These are phyloP conservation scores for Hyphantria cunea DNA, from an alignment of 1,140 invertebrate species.

Conservation along the genomic window DNA sequence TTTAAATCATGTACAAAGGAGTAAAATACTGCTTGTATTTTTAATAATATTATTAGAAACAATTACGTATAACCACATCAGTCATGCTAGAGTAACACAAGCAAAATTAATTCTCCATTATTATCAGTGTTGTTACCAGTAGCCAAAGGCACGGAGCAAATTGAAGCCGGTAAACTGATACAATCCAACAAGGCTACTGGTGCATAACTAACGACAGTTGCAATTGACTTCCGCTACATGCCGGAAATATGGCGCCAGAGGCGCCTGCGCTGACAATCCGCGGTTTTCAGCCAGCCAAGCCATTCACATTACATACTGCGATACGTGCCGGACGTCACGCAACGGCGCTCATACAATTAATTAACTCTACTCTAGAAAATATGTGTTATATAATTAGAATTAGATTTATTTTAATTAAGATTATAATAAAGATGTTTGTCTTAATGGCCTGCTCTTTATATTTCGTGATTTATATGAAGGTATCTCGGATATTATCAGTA, in stretches of 20 bases:
- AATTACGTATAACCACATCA: no score
- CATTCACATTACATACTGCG: conserved; percentile 50
- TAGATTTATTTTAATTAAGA: conserved; percentile 12
- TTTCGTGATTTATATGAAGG: conserved; percentile 3
- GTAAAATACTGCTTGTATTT: no score
- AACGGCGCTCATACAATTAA: conserved; percentile 48
- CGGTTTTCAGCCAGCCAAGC: conserved; percentile 48
- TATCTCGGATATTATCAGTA: not conserved
- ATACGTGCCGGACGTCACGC: conserved; percentile 60
- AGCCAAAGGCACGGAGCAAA: conserved; percentile 15
- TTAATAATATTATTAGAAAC: no score
- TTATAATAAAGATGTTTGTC: conserved; percentile 9
- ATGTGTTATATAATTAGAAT: conserved; percentile 31
- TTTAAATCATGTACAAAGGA: conserved; percentile 12
- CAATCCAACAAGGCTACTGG: conserved; percentile 44
- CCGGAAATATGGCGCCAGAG: conserved; percentile 67
- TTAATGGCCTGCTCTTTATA: not conserved
- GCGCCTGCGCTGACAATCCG: conserved; percentile 47
- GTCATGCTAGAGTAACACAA: no score
- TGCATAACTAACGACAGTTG: conserved; percentile 63
- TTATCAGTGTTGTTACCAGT: no score
- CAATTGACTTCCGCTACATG: conserved; percentile 62
- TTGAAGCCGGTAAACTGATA: conserved; percentile 47
- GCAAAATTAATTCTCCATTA: no score
- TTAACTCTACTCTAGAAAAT: conserved; percentile 36